Evolutionary conservation across 2,797 vertebrate genomes (phyloP).

Genomic region (Dermochelys coriacea): DNA sequence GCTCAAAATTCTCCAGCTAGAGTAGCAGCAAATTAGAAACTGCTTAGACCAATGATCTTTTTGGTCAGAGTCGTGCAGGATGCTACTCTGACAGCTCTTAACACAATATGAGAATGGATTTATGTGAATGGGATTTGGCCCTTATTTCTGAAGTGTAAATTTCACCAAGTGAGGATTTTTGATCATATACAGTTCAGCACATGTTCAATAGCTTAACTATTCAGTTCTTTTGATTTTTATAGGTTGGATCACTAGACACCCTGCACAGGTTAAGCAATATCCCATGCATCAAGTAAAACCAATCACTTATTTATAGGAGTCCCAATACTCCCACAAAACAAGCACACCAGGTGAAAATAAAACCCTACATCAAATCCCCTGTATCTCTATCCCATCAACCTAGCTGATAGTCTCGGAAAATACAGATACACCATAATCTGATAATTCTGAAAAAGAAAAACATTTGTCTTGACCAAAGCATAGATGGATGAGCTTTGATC

Average conservation of each 20-base stretch:
- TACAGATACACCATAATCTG: not conserved
- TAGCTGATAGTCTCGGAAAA: not conserved
- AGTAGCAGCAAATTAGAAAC: not conserved
- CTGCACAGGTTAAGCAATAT: conserved; percentile 60
- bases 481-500: not conserved
- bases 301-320: conserved; percentile 67
- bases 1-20: not conserved
- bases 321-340: conserved; percentile 24
- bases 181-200: conserved; percentile 43
- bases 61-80: not conserved
- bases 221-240: conserved; percentile 58
- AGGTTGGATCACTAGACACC: conserved; percentile 8
- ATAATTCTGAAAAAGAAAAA: not conserved
- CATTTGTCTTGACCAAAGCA: not conserved
- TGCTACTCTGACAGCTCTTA: not conserved
- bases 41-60: not conserved
- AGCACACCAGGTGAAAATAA: conserved; percentile 32
- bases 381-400: conserved; percentile 11
- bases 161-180: conserved; percentile 28
- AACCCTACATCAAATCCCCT: conserved; percentile 27
- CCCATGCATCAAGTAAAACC: conserved; percentile 69
- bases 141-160: conserved; percentile 48
- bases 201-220: conserved; percentile 43
- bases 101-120: not conserved
- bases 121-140: not conserved